A percentile compares a stretch with the other conserved stretches of the same genome.
phyloP scores from a whole-genome alignment of 53 echinoderm and acorn worm genomes.

The Actinopyga echinites region DNA sequence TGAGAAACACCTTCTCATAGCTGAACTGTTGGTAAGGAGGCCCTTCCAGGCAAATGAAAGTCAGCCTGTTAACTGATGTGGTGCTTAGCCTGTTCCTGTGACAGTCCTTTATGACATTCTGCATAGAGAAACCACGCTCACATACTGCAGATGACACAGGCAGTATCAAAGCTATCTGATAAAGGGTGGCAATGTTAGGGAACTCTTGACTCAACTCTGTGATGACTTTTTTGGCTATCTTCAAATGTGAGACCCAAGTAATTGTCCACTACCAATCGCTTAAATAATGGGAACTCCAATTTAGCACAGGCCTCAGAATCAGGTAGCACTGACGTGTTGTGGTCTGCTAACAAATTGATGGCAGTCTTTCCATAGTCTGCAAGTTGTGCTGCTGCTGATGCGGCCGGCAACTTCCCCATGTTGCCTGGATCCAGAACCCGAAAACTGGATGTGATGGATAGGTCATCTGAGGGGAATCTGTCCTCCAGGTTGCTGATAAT shows the following conservation, averaged over 20 bases:
- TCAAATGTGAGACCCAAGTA: neutral
- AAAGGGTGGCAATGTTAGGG: neutral
- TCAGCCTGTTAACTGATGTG: neutral
- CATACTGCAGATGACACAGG: conserved; percentile 14
- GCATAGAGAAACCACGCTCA: conserved; percentile 1
- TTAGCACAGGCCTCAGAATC: neutral
- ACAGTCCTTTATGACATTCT: neutral
- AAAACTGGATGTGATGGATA: neutral
- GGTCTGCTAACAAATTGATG: neutral
- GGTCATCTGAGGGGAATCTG: neutral
- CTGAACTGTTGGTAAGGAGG: neutral
- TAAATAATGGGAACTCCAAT: neutral
- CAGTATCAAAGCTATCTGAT: neutral
- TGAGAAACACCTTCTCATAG: conserved; percentile 21
- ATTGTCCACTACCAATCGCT: neutral
- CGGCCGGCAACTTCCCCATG: neutral
- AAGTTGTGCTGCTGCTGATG: neutral
- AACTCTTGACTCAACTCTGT: neutral
- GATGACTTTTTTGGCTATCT: neutral
- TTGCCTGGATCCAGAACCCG: neutral
- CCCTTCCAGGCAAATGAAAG: neutral
- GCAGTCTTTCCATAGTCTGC: neutral
- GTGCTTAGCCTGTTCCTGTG: conserved; percentile 1
- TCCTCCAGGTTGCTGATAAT: neutral
- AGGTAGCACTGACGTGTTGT: neutral